Percentiles rank a stretch among this genome's conserved stretches.
These are phyloP conservation scores for Cephonodes hylas DNA, from an alignment of 2,888 invertebrate genomes.

Conservation along the genomic window DNA sequence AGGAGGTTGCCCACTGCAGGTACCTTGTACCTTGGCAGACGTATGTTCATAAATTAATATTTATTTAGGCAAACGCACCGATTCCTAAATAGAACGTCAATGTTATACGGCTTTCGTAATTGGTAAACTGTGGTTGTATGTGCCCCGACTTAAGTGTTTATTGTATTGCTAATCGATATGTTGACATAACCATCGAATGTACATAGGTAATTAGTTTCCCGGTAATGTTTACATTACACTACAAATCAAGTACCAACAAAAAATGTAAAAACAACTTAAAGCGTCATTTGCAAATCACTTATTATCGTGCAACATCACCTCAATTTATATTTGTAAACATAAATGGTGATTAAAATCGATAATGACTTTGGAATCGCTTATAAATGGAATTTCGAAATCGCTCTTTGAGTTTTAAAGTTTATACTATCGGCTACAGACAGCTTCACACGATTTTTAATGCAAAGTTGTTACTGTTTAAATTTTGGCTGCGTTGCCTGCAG, in stretches of 20 bases:
- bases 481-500: neutral
- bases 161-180: conserved; percentile 10
- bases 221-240: conserved; percentile 4
- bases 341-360: conserved; percentile 37
- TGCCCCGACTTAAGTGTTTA: conserved; percentile 15
- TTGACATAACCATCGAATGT: conserved; percentile 7
- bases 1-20: too few species aligned
- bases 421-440: neutral
- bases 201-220: conserved; percentile 6
- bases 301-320: neutral
- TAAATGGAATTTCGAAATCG: neutral
- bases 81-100: neutral
- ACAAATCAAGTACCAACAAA: neutral
- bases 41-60: too few species aligned
- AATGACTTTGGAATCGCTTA: conserved; percentile 43
- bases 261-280: conserved; percentile 13
- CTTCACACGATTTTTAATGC: neutral
- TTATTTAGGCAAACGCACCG: neutral
- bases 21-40: too few species aligned
- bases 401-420: neutral
- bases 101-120: conserved; percentile 18
- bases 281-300: conserved; percentile 8
- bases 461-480: neutral
- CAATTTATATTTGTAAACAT: conserved; percentile 17
- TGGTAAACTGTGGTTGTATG: conserved; percentile 39